Evolutionary conservation across 2,797 vertebrate species (phyloP).

Genomic region (Notolepis coatsorum): DNA sequence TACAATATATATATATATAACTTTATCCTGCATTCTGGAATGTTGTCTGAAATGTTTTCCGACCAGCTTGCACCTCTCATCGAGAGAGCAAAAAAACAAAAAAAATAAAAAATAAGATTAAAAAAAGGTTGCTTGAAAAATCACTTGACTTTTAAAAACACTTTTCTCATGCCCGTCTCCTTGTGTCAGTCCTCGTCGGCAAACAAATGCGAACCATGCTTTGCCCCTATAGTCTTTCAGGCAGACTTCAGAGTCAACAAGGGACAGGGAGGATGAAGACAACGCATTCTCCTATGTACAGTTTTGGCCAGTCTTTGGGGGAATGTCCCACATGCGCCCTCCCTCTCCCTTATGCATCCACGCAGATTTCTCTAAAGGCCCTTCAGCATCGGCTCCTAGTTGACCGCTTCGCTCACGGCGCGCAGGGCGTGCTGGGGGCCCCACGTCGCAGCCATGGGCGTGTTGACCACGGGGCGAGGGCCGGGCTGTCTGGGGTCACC

Average conservation of each 20-base stretch:
- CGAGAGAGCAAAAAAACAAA: too few relatives aligned
- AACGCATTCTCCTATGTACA: constrained; percentile 63
- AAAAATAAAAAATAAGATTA: too few relatives aligned
- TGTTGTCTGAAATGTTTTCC: constrained; percentile 28
- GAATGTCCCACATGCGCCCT: constrained; percentile 20
- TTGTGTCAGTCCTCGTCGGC: constrained; percentile 10
- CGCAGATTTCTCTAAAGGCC: neutral
- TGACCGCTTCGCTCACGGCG: constrained; percentile 78
- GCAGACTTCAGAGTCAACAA: constrained; percentile 18
- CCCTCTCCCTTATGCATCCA: neutral
- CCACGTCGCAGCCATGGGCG: constrained; percentile 73
- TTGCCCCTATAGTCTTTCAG: constrained; percentile 19
- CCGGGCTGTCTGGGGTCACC: constrained; percentile 62
- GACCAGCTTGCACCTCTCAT: constrained; percentile 8
- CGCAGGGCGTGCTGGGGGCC: constrained; percentile 71
- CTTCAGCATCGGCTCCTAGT: constrained; percentile 48
- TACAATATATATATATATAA: too few relatives aligned
- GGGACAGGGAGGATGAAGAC: constrained; percentile 30
- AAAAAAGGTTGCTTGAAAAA: constrained; percentile 49
- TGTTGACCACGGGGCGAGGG: constrained; percentile 61
- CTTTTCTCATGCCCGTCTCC: neutral
- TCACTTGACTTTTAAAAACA: constrained; percentile 28
- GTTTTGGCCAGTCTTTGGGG: constrained; percentile 30
- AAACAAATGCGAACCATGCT: constrained; percentile 1
- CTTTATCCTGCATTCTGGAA: constrained; percentile 31